Percentiles rank a stretch among this genome's conserved stretches.
These are phyloP conservation scores for Corythaeola cristata DNA, from an alignment of 2,113 vertebrate genomes.

Conservation along the genomic window DNA sequence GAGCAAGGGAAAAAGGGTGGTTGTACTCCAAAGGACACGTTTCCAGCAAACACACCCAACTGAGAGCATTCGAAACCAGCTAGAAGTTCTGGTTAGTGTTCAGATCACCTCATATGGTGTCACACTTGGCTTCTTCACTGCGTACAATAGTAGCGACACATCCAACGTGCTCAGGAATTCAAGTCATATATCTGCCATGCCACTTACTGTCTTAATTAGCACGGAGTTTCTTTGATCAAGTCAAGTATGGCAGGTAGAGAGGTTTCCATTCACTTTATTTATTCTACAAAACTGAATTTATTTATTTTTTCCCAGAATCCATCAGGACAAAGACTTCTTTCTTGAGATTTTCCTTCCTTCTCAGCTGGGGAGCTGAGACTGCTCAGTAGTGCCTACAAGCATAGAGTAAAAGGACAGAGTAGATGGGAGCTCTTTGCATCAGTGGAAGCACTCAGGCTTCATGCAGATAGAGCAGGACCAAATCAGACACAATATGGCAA, in stretches of 20 bases:
- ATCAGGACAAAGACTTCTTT: neutral
- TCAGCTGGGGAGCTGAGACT: neutral
- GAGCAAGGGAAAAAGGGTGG: neutral
- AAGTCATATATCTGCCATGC: neutral
- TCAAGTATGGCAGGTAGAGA: neutral
- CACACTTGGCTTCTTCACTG: neutral
- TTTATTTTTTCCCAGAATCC: neutral
- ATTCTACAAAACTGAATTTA: neutral
- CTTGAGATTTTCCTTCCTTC: neutral
- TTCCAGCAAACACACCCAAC: conserved; percentile 45
- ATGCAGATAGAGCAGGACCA: neutral
- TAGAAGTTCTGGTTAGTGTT: conserved; percentile 51
- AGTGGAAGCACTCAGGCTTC: neutral
- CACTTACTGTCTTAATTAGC: neutral
- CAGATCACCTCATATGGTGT: neutral
- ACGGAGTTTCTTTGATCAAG: neutral
- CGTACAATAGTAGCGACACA: neutral
- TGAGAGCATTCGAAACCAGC: neutral
- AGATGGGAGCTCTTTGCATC: neutral
- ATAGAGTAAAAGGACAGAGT: neutral
- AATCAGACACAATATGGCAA: neutral
- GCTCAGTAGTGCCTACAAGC: neutral
- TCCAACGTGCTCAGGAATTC: neutral
- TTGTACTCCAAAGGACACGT: neutral
- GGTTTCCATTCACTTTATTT: neutral